Conservation (phyloP, 2,797 vertebrate genomes). For the Pangasius mekongensis region DNA sequence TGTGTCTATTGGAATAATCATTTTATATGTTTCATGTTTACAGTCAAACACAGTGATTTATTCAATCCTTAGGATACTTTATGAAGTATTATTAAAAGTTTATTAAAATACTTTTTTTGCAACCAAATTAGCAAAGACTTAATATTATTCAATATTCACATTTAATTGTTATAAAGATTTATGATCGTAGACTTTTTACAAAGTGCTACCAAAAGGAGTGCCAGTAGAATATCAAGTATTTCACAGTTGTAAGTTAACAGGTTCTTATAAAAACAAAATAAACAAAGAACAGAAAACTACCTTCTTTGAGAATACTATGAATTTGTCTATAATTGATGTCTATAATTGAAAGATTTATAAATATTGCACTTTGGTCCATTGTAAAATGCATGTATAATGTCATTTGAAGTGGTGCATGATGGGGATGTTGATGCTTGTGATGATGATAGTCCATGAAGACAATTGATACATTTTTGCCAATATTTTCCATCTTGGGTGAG, state of each 20-base stretch:
- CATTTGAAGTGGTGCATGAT: neutral
- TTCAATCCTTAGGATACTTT: neutral
- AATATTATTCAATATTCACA: neutral
- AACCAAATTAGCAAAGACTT: neutral
- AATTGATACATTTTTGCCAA: neutral
- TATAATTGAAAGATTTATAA: neutral
- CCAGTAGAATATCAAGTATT: neutral
- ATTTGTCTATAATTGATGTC: constrained; percentile 1
- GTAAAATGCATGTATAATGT: neutral
- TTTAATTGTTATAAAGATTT: neutral
- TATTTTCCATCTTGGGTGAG: neutral
- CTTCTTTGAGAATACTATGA: neutral
- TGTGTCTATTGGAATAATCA: neutral
- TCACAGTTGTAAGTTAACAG: neutral
- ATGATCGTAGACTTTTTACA: neutral
- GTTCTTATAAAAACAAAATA: neutral
- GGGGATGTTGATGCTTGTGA: neutral
- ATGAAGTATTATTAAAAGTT: neutral
- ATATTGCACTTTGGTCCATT: neutral
- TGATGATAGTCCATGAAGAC: neutral
- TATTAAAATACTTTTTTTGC: neutral
- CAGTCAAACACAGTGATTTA: neutral
- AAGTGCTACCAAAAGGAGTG: neutral
- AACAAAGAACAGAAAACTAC: neutral
- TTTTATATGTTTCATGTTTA: neutral